Evolutionary conservation across 30 jellyfish, hydroid and myxozoan species (phyloP).

Genomic region (Aurelia sp.): DNA sequence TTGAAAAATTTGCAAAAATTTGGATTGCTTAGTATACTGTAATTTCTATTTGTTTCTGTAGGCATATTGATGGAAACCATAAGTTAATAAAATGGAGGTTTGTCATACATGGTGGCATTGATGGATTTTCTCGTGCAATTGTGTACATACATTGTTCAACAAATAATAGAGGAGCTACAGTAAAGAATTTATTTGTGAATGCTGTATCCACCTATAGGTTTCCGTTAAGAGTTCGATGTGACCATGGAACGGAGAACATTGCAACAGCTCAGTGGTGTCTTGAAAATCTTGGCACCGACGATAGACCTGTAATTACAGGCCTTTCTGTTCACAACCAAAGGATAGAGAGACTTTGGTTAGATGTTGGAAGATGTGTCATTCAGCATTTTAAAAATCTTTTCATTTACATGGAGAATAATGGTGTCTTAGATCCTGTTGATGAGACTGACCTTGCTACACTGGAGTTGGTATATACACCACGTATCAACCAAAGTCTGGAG

Average conservation of each 20-base stretch:
- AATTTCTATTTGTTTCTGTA: background rate
- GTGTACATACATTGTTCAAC: constrained; percentile 2
- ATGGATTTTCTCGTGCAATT: constrained; percentile 7
- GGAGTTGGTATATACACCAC: background rate
- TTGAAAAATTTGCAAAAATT: too few species aligned
- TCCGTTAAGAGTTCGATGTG: constrained; percentile 18
- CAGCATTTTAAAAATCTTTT: background rate
- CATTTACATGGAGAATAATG: background rate
- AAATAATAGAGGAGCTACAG: constrained; percentile 13
- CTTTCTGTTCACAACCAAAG: constrained; percentile 47
- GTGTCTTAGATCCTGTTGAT: constrained; percentile 12
- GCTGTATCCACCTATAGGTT: constrained; percentile 5
- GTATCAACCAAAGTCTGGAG: constrained; percentile 2
- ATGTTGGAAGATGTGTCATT: background rate
- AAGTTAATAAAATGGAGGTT: constrained; percentile 3
- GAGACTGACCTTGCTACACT: background rate
- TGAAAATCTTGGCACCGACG: constrained; percentile 1
- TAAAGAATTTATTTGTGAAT: background rate
- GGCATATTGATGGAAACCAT: constrained; percentile 15
- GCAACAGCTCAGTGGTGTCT: constrained; percentile 16
- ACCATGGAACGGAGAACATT: constrained; percentile 21
- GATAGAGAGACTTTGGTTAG: constrained; percentile 28
- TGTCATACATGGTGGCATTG: constrained; percentile 19
- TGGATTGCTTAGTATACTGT: too few species aligned
- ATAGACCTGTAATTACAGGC: background rate